These are phyloP conservation scores for Pseudococcus jackbeardsleyi DNA, from an alignment of 2,888 invertebrate species.

Conservation along the genomic window DNA sequence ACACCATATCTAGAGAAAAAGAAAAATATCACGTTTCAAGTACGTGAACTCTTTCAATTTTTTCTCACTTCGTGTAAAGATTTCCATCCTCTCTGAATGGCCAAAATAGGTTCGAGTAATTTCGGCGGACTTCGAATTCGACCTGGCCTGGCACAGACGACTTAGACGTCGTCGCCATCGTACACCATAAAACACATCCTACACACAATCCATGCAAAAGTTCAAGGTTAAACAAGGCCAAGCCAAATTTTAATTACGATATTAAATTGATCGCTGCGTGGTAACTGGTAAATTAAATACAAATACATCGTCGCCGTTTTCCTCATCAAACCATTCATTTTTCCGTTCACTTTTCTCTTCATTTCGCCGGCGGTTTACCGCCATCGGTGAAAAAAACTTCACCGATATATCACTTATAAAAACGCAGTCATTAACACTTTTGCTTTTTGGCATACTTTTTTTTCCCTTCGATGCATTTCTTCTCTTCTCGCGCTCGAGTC, in stretches of 20 bases:
- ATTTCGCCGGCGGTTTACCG: too few species aligned
- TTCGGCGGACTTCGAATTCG: neutral
- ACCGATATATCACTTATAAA: neutral
- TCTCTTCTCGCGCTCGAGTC: neutral
- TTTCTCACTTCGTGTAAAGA: too few species aligned
- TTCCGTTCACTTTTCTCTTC: constrained; percentile 4
- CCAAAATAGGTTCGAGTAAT: too few species aligned
- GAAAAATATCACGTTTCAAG: neutral
- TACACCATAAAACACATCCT: constrained; percentile 17
- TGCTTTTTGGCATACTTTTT: constrained; percentile 40
- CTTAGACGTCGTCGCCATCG: neutral
- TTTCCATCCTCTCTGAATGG: too few species aligned
- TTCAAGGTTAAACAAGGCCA: constrained; percentile 38
- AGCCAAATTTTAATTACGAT: constrained; percentile 40
- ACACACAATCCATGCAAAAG: constrained; percentile 20
- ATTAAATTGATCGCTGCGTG: constrained; percentile 8
- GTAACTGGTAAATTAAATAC: constrained; percentile 4
- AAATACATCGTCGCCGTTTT: neutral
- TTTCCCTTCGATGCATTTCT: neutral
- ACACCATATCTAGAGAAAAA: neutral
- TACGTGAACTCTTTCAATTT: neutral
- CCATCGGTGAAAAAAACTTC: too few species aligned
- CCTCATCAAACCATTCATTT: neutral
- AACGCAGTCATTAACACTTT: constrained; percentile 28
- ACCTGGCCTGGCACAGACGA: neutral